These are phyloP conservation scores for Polia nebulosa DNA, from an alignment of 2,888 invertebrate genomes.

Conservation along the genomic window DNA sequence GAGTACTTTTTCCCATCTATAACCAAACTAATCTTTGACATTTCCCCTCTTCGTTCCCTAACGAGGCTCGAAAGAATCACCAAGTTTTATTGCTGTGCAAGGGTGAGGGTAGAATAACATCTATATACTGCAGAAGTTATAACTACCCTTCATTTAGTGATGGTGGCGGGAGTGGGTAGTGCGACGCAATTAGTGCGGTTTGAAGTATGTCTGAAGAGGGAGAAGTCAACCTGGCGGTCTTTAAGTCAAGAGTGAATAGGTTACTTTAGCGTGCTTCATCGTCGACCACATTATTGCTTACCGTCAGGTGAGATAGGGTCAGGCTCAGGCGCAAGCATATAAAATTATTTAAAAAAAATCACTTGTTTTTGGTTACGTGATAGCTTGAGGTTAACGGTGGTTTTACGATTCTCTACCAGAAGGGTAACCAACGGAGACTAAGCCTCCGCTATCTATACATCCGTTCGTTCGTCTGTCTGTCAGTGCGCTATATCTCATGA, in stretches of 20 bases:
- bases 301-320: no score
- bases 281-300: no score
- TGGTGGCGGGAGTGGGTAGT: constrained; percentile 14
- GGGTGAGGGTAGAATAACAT: constrained; percentile 49
- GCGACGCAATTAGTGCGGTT: constrained; percentile 45
- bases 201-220: constrained; percentile 36
- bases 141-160: constrained; percentile 32
- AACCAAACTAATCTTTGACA: constrained; percentile 33
- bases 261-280: no score
- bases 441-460: no score
- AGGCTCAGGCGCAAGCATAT: no score
- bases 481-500: no score
- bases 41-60: constrained; percentile 28
- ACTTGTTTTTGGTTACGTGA: neutral
- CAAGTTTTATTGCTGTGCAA: constrained; percentile 37
- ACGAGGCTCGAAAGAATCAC: constrained; percentile 40
- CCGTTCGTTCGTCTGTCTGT: no score
- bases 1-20: no score
- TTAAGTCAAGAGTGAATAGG: no score
- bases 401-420: neutral
- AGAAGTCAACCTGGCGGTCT: no score
- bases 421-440: no score
- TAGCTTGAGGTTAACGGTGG: neutral
- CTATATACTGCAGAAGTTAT: constrained; percentile 9
- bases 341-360: no score